Conservation (phyloP, 2,113 vertebrate species). For the Pyxicephalus adspersus region DNA sequence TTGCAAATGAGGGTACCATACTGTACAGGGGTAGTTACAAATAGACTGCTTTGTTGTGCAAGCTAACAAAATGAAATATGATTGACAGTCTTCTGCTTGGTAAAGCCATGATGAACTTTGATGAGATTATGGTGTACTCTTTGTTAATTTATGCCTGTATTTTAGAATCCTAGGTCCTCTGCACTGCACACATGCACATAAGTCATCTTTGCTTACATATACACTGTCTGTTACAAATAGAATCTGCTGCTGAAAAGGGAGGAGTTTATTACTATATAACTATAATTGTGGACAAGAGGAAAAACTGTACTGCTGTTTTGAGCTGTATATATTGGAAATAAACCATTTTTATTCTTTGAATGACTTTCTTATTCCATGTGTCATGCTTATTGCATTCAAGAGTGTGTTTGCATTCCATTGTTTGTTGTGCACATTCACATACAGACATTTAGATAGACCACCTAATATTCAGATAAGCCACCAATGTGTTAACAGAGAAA, state of each 20-base stretch:
- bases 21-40: no score
- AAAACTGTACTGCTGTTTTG: conserved; percentile 55
- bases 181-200: not conserved
- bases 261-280: not conserved
- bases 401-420: not conserved
- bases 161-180: no score
- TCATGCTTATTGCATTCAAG: not conserved
- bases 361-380: conserved; percentile 56
- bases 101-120: no score
- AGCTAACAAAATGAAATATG: no score
- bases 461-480: no score
- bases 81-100: no score
- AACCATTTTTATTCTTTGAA: conserved; percentile 65
- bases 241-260: conserved; percentile 26
- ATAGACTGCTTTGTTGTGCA: no score
- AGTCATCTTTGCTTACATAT: conserved; percentile 13
- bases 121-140: no score
- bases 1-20: no score
- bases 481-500: no score
- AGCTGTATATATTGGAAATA: conserved; percentile 70
- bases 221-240: conserved; percentile 58
- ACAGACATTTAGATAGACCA: no score
- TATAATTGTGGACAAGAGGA: not conserved
- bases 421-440: not conserved
- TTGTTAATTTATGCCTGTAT: no score